These are phyloP conservation scores for Ashinkailepas kermadecensis DNA, from an alignment of 2,888 invertebrate genomes.

Conservation along the genomic window DNA sequence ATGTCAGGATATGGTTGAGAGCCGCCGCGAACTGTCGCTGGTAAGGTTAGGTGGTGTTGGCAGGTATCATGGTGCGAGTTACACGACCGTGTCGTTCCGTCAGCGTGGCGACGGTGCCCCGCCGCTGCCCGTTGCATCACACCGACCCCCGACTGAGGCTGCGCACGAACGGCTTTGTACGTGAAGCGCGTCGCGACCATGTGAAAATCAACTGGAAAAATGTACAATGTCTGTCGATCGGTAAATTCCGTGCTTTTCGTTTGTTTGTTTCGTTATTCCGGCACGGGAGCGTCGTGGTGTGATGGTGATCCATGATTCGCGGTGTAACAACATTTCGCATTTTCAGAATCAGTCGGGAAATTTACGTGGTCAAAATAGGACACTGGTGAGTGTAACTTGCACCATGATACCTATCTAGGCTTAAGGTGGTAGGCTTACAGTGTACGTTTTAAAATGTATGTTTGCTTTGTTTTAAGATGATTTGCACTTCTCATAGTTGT, in stretches of 20 bases:
- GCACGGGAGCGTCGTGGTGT: not conserved
- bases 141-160: constrained; percentile 12
- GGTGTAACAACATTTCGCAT: not conserved
- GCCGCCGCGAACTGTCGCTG: not conserved
- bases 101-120: not conserved
- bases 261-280: not conserved
- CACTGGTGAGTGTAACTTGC: constrained; percentile 15
- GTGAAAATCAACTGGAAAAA: not conserved
- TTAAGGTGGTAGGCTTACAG: too few species aligned
- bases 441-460: too few species aligned
- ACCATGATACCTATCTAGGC: not conserved
- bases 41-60: not conserved
- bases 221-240: not conserved
- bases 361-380: not conserved
- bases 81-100: not conserved
- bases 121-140: not conserved
- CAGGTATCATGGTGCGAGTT: constrained; percentile 18
- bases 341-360: not conserved
- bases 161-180: too few species aligned
- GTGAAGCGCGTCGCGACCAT: not conserved
- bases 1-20: not conserved
- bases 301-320: not conserved
- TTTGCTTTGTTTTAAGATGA: too few species aligned
- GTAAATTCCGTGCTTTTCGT: not conserved
- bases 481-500: too few species aligned